A percentile compares a stretch with the other conserved stretches of the same genome.
Evolutionary conservation across 1,140 invertebrate genomes (phyloP).

Genomic region (Drosophila kepulauana): DNA sequence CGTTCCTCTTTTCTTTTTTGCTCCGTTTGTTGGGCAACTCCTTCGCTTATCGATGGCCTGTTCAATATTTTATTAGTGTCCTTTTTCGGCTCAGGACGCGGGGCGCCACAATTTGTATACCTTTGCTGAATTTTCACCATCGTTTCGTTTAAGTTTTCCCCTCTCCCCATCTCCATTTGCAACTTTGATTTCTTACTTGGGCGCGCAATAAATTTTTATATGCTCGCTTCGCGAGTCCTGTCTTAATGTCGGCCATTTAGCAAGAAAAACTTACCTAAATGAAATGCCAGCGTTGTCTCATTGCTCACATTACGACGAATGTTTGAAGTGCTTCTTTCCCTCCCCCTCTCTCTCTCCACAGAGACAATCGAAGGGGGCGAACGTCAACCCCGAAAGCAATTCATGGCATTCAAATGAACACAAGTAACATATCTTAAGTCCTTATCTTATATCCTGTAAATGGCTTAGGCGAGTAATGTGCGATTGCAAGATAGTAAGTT

Average conservation of each 20-base stretch:
- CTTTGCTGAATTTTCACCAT: constrained; percentile 34
- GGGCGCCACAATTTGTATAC: constrained; percentile 56
- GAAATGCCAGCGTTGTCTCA: constrained; percentile 17
- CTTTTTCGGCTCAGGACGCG: constrained; percentile 35
- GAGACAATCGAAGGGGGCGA: constrained; percentile 6
- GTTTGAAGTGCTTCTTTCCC: constrained; percentile 4
- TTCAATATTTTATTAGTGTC: constrained; percentile 84
- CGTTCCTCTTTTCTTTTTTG: constrained; percentile 26
- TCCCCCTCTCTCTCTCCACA: too few relatives aligned
- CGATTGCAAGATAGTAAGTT: too few relatives aligned
- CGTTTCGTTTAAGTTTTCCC: not conserved
- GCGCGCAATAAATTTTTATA: constrained; percentile 74
- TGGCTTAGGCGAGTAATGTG: not conserved
- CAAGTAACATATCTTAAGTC: too few relatives aligned
- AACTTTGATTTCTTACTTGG: constrained; percentile 67
- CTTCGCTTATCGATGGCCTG: constrained; percentile 79
- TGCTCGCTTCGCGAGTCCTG: not conserved
- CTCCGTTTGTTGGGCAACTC: constrained; percentile 40
- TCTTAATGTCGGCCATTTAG: constrained; percentile 53
- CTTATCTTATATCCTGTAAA: not conserved
- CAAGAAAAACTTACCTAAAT: constrained; percentile 52
- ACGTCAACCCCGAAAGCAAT: constrained; percentile 3
- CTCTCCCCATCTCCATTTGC: constrained; percentile 12
- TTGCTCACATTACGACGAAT: not conserved
- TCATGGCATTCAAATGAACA: constrained; percentile 17